A percentile compares a stretch with the other conserved stretches of the same genome.
Conservation (phyloP, 2,113 vertebrate species). For the Platichthys flesus region DNA sequence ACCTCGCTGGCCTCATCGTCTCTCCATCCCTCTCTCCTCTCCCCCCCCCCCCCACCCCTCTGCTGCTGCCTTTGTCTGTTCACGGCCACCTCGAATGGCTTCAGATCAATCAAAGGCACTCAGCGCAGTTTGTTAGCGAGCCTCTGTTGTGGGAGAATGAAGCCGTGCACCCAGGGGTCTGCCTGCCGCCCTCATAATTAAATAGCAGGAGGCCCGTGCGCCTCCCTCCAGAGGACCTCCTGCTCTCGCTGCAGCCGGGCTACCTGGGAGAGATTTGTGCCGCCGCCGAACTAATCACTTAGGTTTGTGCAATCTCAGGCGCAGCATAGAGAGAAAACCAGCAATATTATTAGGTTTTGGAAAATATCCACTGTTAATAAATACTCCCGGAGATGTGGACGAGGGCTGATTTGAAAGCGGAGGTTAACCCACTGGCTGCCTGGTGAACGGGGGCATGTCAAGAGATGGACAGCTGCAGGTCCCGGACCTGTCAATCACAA, state of each 20-base stretch:
- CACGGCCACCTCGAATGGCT: conserved; percentile 60
- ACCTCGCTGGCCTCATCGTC: not conserved
- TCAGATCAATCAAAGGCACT: conserved; percentile 74
- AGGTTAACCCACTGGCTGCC: conserved; percentile 22
- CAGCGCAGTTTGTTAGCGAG: conserved; percentile 71
- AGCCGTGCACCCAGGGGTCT: conserved; percentile 55
- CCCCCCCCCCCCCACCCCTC: conserved; percentile 27
- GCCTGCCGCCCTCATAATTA: conserved; percentile 67
- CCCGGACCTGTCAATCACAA: conserved; percentile 59
- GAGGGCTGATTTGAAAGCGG: conserved; percentile 61
- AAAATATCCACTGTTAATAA: conserved; percentile 67
- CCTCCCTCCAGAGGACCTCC: conserved; percentile 54
- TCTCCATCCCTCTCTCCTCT: not conserved
- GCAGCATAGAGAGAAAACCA: conserved; percentile 38
- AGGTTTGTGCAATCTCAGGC: conserved; percentile 55
- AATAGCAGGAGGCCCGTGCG: conserved; percentile 70
- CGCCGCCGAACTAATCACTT: conserved; percentile 72
- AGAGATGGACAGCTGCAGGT: conserved; percentile 30
- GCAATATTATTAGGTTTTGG: conserved; percentile 63
- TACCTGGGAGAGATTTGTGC: conserved; percentile 56
- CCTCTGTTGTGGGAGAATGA: conserved; percentile 53
- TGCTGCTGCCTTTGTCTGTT: conserved; percentile 63
- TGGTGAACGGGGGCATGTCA: conserved; percentile 13
- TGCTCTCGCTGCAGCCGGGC: conserved; percentile 50
- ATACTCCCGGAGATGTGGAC: conserved; percentile 22